These are phyloP conservation scores for Anagyrus pseudococci DNA, from an alignment of 2,888 invertebrate species.

Conservation along the genomic window DNA sequence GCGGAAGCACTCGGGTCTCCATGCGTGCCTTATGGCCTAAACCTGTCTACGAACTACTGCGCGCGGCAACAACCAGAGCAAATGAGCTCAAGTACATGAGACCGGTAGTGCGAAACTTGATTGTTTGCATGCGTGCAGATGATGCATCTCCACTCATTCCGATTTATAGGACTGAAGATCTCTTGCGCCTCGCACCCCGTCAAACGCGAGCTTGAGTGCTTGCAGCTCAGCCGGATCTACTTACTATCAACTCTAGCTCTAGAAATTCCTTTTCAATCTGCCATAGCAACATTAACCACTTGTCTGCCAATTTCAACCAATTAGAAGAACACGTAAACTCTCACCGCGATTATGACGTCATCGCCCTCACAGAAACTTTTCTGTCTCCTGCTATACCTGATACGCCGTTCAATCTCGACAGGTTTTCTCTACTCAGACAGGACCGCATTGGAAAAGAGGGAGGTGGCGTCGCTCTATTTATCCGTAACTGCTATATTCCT, in stretches of 20 bases:
- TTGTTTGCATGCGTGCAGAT: neutral
- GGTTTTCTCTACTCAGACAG: neutral
- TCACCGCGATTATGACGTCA: neutral
- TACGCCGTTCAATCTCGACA: neutral
- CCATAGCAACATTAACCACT: slow-evolving; percentile 1
- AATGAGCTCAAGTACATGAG: neutral
- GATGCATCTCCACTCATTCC: neutral
- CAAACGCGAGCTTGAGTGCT: neutral
- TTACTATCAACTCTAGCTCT: neutral
- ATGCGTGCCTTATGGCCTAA: no score
- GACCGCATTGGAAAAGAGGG: slow-evolving; percentile 9
- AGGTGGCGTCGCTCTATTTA: slow-evolving; percentile 2
- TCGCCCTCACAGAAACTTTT: neutral
- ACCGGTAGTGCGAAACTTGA: neutral
- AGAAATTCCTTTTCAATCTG: neutral
- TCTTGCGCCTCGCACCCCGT: neutral
- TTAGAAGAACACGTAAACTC: neutral
- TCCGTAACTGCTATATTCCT: neutral
- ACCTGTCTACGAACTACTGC: no score
- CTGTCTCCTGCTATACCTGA: neutral
- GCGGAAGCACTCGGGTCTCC: no score
- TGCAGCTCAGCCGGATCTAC: slow-evolving; percentile 1
- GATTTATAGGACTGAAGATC: neutral
- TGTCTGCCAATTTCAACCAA: neutral
- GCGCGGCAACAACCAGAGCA: no score